These are phyloP conservation scores for Coracias cyanogaster DNA, from an alignment of 2,797 vertebrate genomes.

Conservation along the genomic window DNA sequence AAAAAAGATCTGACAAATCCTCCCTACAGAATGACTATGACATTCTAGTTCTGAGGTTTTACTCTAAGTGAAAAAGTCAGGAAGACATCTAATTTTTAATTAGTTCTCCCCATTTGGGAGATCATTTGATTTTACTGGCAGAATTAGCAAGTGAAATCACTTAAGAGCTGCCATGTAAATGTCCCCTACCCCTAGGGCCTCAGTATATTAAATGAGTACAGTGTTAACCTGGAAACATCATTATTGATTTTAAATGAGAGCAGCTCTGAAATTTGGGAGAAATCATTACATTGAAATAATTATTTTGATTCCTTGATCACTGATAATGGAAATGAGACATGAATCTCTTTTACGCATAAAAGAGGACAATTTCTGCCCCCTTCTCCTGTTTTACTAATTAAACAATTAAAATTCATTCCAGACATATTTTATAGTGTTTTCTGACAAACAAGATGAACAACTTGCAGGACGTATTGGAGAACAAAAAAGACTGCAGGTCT, in stretches of 20 bases:
- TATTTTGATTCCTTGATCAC: conserved; percentile 6
- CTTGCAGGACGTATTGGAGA: not conserved
- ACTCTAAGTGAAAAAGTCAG: conserved; percentile 45
- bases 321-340: not conserved
- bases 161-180: conserved; percentile 53
- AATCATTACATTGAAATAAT: conserved; percentile 7
- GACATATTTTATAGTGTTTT: not conserved
- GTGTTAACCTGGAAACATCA: conserved; percentile 57
- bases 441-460: not conserved
- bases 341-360: not conserved
- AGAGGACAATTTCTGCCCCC: not conserved
- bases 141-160: conserved; percentile 61
- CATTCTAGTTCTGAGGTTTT: conserved; percentile 44
- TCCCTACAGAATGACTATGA: conserved; percentile 13
- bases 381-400: not conserved
- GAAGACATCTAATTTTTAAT: conserved; percentile 64
- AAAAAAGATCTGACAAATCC: conserved; percentile 23
- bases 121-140: conserved; percentile 56
- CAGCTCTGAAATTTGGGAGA: conserved; percentile 1
- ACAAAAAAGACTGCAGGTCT: not conserved
- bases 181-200: conserved; percentile 12
- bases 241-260: conserved; percentile 43
- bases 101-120: conserved; percentile 62
- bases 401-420: not conserved
- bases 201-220: conserved; percentile 28